Evolutionary conservation across 2,797 vertebrate genomes (phyloP).

Genomic region (Alca torda): DNA sequence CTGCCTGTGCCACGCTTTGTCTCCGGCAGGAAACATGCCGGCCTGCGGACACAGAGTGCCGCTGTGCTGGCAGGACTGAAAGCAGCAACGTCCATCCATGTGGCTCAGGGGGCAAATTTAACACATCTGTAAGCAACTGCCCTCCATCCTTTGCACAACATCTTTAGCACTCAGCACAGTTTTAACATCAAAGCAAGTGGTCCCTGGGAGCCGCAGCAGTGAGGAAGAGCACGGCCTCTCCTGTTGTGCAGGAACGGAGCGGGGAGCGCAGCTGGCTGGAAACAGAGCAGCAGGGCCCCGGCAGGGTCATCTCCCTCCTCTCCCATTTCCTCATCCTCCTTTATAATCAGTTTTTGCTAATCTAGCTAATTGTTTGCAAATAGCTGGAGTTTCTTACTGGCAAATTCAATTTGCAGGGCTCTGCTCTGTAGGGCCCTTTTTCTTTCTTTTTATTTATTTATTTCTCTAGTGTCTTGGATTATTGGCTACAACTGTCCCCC

Average conservation of each 20-base stretch:
- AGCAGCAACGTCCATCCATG: not conserved
- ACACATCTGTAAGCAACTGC: not conserved
- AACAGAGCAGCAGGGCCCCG: not conserved
- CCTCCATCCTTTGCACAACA: not conserved
- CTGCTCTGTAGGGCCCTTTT: not conserved
- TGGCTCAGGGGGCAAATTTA: not conserved
- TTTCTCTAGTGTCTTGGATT: not conserved
- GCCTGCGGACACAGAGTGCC: not conserved
- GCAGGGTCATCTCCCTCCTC: not conserved
- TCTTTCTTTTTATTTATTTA: not conserved
- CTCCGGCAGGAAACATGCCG: not conserved
- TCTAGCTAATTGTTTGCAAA: constrained; percentile 27
- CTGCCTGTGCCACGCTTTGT: not conserved
- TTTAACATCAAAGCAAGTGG: not conserved
- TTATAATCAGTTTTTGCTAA: constrained; percentile 23
- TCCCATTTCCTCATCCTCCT: not conserved
- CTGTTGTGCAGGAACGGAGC: not conserved
- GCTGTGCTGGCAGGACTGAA: not conserved
- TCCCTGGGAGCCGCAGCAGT: not conserved
- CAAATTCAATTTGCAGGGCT: constrained; percentile 44
- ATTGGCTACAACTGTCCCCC: not conserved
- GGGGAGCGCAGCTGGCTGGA: not conserved
- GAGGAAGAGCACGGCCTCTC: not conserved
- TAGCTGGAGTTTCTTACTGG: constrained; percentile 14
- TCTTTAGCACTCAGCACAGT: not conserved